Evolutionary conservation across 2,797 vertebrate species (phyloP).

Genomic region (Diceros bicornis): DNA sequence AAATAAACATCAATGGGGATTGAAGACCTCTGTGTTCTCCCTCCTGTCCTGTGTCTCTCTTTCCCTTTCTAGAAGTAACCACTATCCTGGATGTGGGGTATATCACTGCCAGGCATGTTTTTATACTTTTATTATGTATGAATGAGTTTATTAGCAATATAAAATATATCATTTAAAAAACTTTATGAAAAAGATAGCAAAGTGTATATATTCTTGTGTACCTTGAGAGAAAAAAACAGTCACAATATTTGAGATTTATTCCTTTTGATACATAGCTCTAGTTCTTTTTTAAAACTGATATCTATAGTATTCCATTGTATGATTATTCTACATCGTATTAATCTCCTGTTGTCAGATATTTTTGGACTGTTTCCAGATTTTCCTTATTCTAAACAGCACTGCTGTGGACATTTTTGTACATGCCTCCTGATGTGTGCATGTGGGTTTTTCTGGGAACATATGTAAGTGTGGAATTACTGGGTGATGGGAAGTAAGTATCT

Average conservation of each 20-base stretch:
- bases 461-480: background rate
- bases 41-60: background rate
- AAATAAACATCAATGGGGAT: background rate
- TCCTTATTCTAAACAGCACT: background rate
- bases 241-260: background rate
- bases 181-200: background rate
- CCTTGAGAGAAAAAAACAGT: background rate
- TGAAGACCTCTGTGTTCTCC: background rate
- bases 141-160: slow-evolving; percentile 31
- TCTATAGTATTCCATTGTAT: background rate
- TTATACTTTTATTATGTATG: background rate
- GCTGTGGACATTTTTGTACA: background rate
- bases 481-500: background rate
- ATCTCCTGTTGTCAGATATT: background rate
- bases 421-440: background rate
- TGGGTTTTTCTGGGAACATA: background rate
- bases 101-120: background rate
- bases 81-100: background rate
- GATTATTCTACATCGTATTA: background rate
- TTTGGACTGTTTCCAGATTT: background rate
- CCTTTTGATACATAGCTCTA: background rate
- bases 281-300: background rate
- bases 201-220: background rate
- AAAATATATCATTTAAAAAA: background rate
- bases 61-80: background rate